Percentiles rank a stretch among this genome's conserved stretches.
phyloP scores from a whole-genome alignment of 2,113 vertebrate genomes.

The Xiphias gladius region DNA sequence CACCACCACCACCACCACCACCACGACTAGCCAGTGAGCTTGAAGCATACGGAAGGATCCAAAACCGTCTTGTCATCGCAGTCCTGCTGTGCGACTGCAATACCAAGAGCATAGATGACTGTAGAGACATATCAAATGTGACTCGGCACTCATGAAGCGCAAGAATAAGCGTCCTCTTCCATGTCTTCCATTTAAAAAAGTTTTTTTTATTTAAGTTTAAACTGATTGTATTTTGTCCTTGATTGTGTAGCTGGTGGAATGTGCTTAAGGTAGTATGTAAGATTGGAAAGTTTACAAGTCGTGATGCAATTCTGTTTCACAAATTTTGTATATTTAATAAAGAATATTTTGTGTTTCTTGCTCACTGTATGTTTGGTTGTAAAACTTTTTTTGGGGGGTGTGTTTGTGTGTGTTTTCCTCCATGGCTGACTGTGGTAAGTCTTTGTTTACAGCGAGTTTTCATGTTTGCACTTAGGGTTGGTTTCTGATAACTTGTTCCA shows the following conservation, averaged over 20 bases:
- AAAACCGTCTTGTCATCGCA: constrained; percentile 28
- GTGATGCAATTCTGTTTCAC: constrained; percentile 85
- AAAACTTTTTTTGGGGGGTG: constrained; percentile 43
- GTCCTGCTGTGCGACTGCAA: constrained; percentile 45
- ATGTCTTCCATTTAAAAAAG: constrained; percentile 75
- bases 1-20: constrained; percentile 10
- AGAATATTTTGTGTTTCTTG: constrained; percentile 84
- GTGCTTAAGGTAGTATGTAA: constrained; percentile 72
- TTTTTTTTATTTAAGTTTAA: constrained; percentile 62
- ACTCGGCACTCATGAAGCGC: constrained; percentile 51
- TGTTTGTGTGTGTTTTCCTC: neutral
- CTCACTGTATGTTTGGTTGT: constrained; percentile 73
- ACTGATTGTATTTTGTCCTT: constrained; percentile 67
- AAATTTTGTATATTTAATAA: constrained; percentile 87
- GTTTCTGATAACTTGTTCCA: neutral
- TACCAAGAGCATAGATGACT: constrained; percentile 49
- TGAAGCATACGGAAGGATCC: constrained; percentile 35
- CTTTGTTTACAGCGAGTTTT: neutral
- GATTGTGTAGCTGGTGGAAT: constrained; percentile 71
- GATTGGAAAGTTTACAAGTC: constrained; percentile 85
- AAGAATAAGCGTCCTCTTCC: constrained; percentile 49
- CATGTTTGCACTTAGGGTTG: neutral
- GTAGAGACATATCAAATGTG: constrained; percentile 51
- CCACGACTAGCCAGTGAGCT: constrained; percentile 57
- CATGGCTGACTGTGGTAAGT: neutral